phyloP scores from a whole-genome alignment of 2,797 vertebrate genomes.

The Ambastaia sidthimunki region DNA sequence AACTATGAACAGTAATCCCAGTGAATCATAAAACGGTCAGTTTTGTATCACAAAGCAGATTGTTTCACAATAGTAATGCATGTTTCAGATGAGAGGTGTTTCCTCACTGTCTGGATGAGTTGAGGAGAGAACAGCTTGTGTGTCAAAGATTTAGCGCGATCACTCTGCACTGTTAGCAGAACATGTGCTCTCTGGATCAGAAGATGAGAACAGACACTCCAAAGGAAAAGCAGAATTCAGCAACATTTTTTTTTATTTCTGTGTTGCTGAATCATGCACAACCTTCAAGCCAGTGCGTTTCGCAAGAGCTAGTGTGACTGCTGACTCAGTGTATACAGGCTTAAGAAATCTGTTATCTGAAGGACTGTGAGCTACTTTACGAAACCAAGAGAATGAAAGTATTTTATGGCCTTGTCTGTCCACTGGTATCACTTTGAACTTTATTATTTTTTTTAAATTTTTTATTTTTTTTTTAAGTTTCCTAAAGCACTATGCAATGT shows the following conservation, averaged over 20 bases:
- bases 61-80: not conserved
- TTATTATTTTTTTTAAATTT: not conserved
- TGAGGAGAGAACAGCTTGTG: not conserved
- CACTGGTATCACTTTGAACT: not conserved
- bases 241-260: not conserved
- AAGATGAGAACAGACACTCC: not conserved
- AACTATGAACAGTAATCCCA: not conserved
- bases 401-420: not conserved
- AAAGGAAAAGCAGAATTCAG: not conserved
- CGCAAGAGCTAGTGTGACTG: slow-evolving; percentile 2
- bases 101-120: not conserved
- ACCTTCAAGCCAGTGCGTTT: not conserved
- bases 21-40: not conserved
- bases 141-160: not conserved
- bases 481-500: no score
- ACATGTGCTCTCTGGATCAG: not conserved
- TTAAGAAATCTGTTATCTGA: not conserved
- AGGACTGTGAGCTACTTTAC: not conserved
- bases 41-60: not conserved
- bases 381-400: not conserved
- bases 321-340: not conserved
- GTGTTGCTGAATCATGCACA: not conserved
- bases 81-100: not conserved
- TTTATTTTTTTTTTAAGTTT: no score
- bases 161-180: not conserved